A percentile compares a stretch with the other conserved stretches of the same genome.
Conservation (phyloP, 1,140 invertebrate species). For the Bombus soroeensis region DNA sequence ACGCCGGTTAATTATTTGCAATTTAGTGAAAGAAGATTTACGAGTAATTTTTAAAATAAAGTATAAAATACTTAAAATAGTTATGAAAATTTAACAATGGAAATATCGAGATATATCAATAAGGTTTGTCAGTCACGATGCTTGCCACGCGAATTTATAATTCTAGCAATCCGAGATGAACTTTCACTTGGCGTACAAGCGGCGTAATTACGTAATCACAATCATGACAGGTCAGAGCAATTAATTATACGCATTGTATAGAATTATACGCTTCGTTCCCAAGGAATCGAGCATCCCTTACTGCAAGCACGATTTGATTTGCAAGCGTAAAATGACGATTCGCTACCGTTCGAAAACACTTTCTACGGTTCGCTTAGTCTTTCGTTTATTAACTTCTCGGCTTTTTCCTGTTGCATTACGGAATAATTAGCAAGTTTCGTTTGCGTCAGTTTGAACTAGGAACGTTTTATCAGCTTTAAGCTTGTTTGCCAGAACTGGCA, state of each 20-base stretch:
- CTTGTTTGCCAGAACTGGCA: background rate
- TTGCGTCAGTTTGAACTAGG: background rate
- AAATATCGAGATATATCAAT: too few relatives aligned
- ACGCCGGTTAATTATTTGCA: too few relatives aligned
- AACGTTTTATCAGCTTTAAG: background rate
- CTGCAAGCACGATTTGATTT: background rate
- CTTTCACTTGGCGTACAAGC: slow-evolving; percentile 14
- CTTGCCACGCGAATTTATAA: background rate
- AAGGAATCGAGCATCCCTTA: background rate
- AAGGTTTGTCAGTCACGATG: too few relatives aligned
- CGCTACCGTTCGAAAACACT: background rate
- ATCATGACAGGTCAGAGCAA: background rate
- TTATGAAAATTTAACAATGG: too few relatives aligned
- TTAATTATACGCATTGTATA: background rate
- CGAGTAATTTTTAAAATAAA: too few relatives aligned
- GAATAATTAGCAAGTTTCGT: background rate
- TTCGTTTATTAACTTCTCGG: background rate
- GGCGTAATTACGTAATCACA: background rate
- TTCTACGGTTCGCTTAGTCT: background rate
- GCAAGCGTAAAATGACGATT: background rate
- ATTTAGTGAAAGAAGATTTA: too few relatives aligned
- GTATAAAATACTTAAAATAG: too few relatives aligned
- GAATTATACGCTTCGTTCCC: background rate
- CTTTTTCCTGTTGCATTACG: background rate
- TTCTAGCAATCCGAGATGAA: slow-evolving; percentile 11